Conservation (phyloP, 2,113 vertebrate genomes). For the Pongo abelii region DNA sequence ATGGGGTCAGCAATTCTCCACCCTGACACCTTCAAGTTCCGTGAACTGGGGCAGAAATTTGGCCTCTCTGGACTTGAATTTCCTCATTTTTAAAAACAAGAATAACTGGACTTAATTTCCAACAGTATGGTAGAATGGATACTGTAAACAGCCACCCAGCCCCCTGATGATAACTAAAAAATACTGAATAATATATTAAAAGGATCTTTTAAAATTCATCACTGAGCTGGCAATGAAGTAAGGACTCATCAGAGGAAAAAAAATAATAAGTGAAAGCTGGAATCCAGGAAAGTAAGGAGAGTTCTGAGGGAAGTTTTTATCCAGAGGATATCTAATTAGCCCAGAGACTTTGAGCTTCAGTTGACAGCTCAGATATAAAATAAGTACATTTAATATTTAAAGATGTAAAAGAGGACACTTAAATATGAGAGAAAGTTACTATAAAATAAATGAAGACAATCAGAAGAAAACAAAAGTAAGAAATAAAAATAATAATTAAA, state of each 20-base stretch:
- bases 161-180: not conserved
- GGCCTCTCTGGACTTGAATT: not conserved
- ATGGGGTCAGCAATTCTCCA: not conserved
- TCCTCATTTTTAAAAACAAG: slow-evolving; percentile 2
- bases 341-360: not conserved
- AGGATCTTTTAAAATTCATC: not conserved
- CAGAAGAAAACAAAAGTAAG: not conserved
- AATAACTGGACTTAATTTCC: not conserved
- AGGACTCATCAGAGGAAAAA: not conserved
- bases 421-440: not conserved
- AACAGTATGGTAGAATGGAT: not conserved
- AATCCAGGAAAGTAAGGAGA: not conserved
- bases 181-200: not conserved
- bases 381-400: not conserved
- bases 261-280: not conserved
- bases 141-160: not conserved
- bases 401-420: not conserved
- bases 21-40: not conserved
- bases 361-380: not conserved
- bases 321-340: not conserved
- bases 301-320: not conserved
- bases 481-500: slow-evolving; percentile 2
- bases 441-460: not conserved
- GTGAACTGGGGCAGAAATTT: not conserved
- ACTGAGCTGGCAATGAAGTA: not conserved